Base-by-base conservation (phyloP, 2,113 vertebrate species). In the Microtus montanus region DNA sequence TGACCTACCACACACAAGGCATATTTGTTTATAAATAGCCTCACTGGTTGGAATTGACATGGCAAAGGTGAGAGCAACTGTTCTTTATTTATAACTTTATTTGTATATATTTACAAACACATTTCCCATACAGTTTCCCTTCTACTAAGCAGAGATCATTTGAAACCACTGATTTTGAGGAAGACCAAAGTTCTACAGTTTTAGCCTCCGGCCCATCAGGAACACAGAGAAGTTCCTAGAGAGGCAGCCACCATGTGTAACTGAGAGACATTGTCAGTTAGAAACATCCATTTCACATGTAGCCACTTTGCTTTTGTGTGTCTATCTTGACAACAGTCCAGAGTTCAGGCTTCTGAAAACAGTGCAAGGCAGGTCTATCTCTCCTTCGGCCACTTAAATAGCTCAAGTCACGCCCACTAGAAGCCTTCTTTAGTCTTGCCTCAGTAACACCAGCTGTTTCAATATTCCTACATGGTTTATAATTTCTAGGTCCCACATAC, bases 71-170 rank as follows among this genome's bases (percentile, higher is more conserved):
- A 54, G 71, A 77, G 6, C 15, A 52, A 52, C 70, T 70, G 30
- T 54, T 89, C 91, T 94, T 89, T 54, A 90, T 41, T 80, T 79
- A 6, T 61, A 94, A 85, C 17, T n/a, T n/a, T n/a, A n/a, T n/a
- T n/a, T 75, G 47, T 35, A 75, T 90, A 58, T 85, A 90, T 85
- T 87, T 77, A 44, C 20, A 64, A 75, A 47, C 14, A 77, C 90
- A 47, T 80, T 80, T 41, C 47, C n/a, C 13, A 7, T 1, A 44
- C 47, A 44, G 61, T 83, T 74, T 91, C 61, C 78, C 9, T 58
- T 74, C 15, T 30, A 33, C 52, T 66, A 64, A 90, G 7, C 41
- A 78, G 30, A 54, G 52, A 70, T 13, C 0, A 83, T 73, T 66
- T 54, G 24, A 89, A 87, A 74, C 6, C 63, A 83, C 3, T 33